These are phyloP conservation scores for Phallusia fumigata DNA, from an alignment of 23 tunicate genomes.

Conservation along the genomic window DNA sequence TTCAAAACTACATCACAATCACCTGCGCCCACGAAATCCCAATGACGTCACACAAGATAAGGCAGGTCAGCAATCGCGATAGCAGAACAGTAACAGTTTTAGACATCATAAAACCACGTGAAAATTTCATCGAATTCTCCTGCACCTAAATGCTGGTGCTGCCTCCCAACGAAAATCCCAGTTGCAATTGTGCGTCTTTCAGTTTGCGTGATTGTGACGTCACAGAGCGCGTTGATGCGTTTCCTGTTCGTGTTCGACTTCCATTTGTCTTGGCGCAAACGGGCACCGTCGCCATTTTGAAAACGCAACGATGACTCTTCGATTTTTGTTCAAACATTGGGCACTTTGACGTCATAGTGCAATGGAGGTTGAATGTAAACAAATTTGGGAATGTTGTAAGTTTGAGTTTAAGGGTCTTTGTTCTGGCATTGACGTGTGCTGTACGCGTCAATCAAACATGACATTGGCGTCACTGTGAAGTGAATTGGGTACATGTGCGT, in stretches of 20 bases:
- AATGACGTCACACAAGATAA: background rate
- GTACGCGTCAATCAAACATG: too few relatives aligned
- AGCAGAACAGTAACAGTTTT: background rate
- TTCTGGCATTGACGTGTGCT: too few relatives aligned
- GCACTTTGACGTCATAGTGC: too few relatives aligned
- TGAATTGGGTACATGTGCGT: background rate
- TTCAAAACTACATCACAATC: background rate
- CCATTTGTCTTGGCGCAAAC: background rate
- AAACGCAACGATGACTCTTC: too few relatives aligned
- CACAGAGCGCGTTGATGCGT: constrained; percentile 1
- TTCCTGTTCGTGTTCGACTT: background rate
- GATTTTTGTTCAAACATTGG: too few relatives aligned
- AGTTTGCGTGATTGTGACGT: background rate
- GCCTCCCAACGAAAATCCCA: background rate
- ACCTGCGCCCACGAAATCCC: background rate
- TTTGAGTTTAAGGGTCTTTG: too few relatives aligned
- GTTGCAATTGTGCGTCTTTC: background rate
- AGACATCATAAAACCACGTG: background rate
- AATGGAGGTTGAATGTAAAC: too few relatives aligned
- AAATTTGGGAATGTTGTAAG: too few relatives aligned
- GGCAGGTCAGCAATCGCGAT: background rate
- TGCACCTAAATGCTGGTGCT: too few relatives aligned
- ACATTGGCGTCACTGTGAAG: background rate
- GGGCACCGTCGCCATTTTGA: too few relatives aligned
- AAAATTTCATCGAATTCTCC: too few relatives aligned